Evolutionary conservation across 1,140 invertebrate genomes (phyloP).

Genomic region (Eupristina koningsbergeri): DNA sequence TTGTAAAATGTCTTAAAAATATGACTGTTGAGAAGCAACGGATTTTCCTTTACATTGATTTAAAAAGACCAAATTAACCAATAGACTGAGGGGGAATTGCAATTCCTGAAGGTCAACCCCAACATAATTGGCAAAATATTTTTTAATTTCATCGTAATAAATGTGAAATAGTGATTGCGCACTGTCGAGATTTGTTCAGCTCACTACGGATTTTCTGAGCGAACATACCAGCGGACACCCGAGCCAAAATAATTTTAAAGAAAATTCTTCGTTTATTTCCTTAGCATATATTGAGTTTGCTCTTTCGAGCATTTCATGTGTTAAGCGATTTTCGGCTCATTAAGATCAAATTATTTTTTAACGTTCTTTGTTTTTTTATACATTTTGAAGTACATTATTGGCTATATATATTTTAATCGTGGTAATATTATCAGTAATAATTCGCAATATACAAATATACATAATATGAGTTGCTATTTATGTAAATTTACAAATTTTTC

Average conservation of each 20-base stretch:
- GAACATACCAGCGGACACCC: background rate
- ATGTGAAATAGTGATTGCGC: background rate
- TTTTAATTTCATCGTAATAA: background rate
- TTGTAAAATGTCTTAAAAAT: background rate
- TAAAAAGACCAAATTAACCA: no score
- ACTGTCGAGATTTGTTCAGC: no score
- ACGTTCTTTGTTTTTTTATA: background rate
- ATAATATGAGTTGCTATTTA: no score
- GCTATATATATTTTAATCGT: no score
- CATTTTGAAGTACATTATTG: background rate
- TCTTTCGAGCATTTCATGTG: background rate
- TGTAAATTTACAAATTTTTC: no score
- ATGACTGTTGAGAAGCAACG: no score
- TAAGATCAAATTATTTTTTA: background rate
- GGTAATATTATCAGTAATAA: no score
- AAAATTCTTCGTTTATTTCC: background rate
- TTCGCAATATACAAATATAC: no score
- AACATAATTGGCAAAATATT: no score
- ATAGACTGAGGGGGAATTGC: no score
- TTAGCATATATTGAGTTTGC: background rate
- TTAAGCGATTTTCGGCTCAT: background rate
- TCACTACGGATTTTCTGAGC: background rate
- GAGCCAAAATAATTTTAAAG: slow-evolving; percentile 9
- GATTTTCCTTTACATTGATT: no score
- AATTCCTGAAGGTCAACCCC: no score